Evolutionary conservation across 1,140 invertebrate genomes (phyloP).

Genomic region (Neodiprion lecontei): DNA sequence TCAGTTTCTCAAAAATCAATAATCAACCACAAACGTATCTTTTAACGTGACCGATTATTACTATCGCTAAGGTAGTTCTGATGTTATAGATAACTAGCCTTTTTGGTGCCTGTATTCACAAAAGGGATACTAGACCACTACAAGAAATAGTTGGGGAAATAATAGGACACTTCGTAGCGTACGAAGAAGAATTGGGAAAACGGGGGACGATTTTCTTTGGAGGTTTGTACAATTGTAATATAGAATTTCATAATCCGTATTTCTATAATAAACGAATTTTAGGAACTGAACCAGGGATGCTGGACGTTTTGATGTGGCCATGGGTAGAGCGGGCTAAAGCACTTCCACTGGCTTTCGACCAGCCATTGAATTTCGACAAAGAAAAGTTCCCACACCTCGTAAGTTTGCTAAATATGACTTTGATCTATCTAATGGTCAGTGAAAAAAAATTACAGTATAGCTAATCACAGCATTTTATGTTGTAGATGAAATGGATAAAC

Average conservation of each 20-base stretch:
- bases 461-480: slow-evolving; percentile 3
- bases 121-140: background rate
- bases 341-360: slow-evolving; percentile 38
- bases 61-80: no score
- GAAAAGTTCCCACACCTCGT: slow-evolving; percentile 33
- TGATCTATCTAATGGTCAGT: background rate
- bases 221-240: slow-evolving; percentile 29
- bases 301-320: slow-evolving; percentile 51
- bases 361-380: slow-evolving; percentile 26
- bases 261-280: background rate
- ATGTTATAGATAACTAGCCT: background rate
- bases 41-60: no score
- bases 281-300: slow-evolving; percentile 34
- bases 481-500: slow-evolving; percentile 41
- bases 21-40: background rate
- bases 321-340: slow-evolving; percentile 50
- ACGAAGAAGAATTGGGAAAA: slow-evolving; percentile 28
- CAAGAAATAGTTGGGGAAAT: background rate
- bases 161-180: slow-evolving; percentile 35
- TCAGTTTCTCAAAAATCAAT: background rate
- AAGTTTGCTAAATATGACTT: slow-evolving; percentile 14
- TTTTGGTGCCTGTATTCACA: background rate
- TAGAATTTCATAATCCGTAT: no score
- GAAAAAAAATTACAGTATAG: background rate
- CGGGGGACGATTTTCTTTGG: slow-evolving; percentile 45